These are phyloP conservation scores for Drosophila mimica DNA, from an alignment of 2,888 invertebrate species.

Conservation along the genomic window DNA sequence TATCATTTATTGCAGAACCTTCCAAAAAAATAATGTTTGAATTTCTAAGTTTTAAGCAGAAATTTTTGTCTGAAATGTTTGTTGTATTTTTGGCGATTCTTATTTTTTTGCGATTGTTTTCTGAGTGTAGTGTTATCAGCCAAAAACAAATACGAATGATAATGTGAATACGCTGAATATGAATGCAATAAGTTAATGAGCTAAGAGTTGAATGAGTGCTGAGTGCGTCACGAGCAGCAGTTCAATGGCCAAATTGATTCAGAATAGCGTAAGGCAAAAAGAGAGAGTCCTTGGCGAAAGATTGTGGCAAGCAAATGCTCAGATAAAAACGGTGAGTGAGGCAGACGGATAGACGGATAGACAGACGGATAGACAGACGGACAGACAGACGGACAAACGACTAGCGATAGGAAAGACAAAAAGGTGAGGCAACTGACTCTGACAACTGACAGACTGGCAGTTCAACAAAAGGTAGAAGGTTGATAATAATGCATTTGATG, in stretches of 20 bases:
- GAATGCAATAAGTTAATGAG: slow-evolving; percentile 50
- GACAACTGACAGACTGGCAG: slow-evolving; percentile 9
- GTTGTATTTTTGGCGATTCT: neutral
- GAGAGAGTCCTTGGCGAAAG: slow-evolving; percentile 19
- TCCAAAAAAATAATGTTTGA: too few species aligned
- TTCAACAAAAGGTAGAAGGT: slow-evolving; percentile 16
- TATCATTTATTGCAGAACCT: too few species aligned
- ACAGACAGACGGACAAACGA: slow-evolving; percentile 5
- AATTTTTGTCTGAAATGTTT: too few species aligned
- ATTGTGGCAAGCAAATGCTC: slow-evolving; percentile 36
- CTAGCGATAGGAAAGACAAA: slow-evolving; percentile 40
- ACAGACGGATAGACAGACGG: too few species aligned
- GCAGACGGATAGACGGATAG: neutral
- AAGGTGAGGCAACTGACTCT: slow-evolving; percentile 45
- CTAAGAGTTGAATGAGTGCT: slow-evolving; percentile 29
- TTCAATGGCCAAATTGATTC: slow-evolving; percentile 59
- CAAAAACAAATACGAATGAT: slow-evolving; percentile 6
- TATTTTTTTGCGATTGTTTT: neutral
- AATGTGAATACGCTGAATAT: neutral
- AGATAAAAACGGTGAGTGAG: slow-evolving; percentile 7
- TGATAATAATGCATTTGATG: slow-evolving; percentile 7
- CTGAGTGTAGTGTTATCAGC: neutral
- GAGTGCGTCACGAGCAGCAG: slow-evolving; percentile 22
- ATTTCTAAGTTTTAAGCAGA: too few species aligned
- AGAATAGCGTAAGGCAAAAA: slow-evolving; percentile 9